Evolutionary conservation across 2,797 vertebrate species (phyloP).

Genomic region (Pseudopleuronectes americanus): DNA sequence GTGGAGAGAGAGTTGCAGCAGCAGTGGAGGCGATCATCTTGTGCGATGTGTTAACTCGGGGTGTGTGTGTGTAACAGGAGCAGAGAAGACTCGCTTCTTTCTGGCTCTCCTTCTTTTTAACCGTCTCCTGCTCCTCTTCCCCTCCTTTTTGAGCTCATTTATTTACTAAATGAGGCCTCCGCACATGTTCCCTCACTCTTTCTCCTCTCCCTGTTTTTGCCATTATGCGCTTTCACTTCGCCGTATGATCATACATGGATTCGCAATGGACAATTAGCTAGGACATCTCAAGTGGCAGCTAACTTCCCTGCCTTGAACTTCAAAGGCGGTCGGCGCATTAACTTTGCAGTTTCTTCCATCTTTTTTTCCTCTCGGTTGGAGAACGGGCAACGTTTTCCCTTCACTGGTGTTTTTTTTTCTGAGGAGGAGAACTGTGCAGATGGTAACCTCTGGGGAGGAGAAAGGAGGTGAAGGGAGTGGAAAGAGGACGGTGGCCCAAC

Average conservation of each 20-base stretch:
- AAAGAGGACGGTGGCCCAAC: constrained; percentile 58
- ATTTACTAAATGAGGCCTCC: constrained; percentile 66
- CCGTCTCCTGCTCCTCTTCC: constrained; percentile 16
- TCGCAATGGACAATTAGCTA: constrained; percentile 65
- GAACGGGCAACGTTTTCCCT: not conserved
- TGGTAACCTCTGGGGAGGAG: constrained; percentile 66
- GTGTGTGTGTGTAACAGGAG: constrained; percentile 15
- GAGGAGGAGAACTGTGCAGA: constrained; percentile 42
- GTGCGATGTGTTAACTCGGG: constrained; percentile 82
- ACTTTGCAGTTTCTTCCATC: constrained; percentile 25
- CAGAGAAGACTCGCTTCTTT: constrained; percentile 49
- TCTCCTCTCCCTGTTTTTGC: constrained; percentile 43
- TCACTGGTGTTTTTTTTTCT: not conserved
- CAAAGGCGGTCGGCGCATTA: constrained; percentile 54
- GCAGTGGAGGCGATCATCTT: constrained; percentile 90
- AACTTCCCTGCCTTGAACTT: constrained; percentile 66
- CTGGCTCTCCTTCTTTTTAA: constrained; percentile 24
- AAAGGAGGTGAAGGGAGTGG: constrained; percentile 61
- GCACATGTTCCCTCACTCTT: constrained; percentile 45
- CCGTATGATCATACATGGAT: constrained; percentile 57
- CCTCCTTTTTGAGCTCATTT: constrained; percentile 57
- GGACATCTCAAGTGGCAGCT: constrained; percentile 61
- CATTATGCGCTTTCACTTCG: constrained; percentile 53
- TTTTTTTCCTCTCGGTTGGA: not conserved
- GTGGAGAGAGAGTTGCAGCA: constrained; percentile 53